Conservation (phyloP, 2,888 invertebrate genomes). For the Epinotia ramella region DNA sequence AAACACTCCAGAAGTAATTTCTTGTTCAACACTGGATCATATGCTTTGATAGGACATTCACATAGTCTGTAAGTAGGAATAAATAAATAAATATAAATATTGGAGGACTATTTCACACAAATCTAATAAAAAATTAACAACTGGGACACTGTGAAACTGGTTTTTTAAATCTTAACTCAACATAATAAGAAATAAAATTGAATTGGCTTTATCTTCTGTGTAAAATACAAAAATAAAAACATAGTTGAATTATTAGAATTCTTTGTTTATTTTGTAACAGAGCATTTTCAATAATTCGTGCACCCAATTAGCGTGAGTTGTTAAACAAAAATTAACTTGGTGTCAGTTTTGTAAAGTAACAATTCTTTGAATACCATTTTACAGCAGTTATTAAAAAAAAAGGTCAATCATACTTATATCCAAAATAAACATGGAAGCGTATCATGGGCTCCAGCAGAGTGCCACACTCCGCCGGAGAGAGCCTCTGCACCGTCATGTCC, state of each 20-base stretch:
- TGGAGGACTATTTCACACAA: too few relatives aligned
- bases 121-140: too few relatives aligned
- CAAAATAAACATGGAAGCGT: constrained; percentile 89
- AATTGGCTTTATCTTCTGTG: not conserved
- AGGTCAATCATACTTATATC: constrained; percentile 86
- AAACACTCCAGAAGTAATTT: constrained; percentile 90
- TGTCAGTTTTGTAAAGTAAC: too few relatives aligned
- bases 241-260: too few relatives aligned
- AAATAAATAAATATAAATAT: not conserved
- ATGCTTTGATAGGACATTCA: constrained; percentile 82
- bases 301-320: too few relatives aligned
- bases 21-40: constrained; percentile 89
- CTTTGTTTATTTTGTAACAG: too few relatives aligned
- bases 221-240: not conserved
- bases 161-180: too few relatives aligned
- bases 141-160: too few relatives aligned
- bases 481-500: constrained; percentile 91
- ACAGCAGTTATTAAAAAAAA: too few relatives aligned
- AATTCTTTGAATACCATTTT: too few relatives aligned
- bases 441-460: constrained; percentile 90
- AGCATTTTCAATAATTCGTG: too few relatives aligned
- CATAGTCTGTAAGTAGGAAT: constrained; percentile 83
- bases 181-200: not conserved
- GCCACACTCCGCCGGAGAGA: constrained; percentile 81
- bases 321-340: too few relatives aligned